phyloP scores from a whole-genome alignment of 1,140 invertebrate species.

The Ganaspis sp. region DNA sequence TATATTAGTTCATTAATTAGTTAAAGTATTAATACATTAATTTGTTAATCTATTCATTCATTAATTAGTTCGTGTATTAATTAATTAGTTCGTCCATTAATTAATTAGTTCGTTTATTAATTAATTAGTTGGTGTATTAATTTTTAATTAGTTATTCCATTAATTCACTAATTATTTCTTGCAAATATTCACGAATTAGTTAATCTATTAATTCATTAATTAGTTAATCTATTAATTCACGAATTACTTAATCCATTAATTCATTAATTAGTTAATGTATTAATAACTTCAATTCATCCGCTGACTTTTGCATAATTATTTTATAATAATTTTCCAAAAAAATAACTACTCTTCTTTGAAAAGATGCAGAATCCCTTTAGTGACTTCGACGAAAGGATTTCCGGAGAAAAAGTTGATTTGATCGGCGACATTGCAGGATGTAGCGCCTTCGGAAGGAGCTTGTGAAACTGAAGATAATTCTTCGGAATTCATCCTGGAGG shows the following conservation, averaged over 20 bases:
- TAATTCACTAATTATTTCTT: no score
- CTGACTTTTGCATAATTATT: neutral
- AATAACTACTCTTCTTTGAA: slow-evolving; percentile 97
- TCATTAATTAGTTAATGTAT: no score
- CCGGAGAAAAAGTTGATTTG: slow-evolving; percentile 94
- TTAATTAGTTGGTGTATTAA: no score
- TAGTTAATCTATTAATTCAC: neutral
- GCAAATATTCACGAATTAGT: no score
- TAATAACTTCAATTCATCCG: no score
- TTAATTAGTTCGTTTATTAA: no score
- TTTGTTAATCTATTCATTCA: no score
- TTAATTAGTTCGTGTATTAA: no score
- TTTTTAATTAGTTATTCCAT: no score
- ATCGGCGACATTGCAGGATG: slow-evolving; percentile 70
- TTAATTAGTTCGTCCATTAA: no score
- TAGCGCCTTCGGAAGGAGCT: slow-evolving; percentile 44
- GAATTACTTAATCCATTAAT: slow-evolving; percentile 14
- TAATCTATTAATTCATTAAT: neutral
- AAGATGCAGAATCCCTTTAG: slow-evolving; percentile 96
- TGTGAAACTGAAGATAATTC: slow-evolving; percentile 67
- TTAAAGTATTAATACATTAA: no score
- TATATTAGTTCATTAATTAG: no score
- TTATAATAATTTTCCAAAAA: slow-evolving; percentile 44
- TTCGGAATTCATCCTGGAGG: slow-evolving; percentile 72
- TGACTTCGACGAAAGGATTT: slow-evolving; percentile 97